Base-by-base conservation (phyloP, 2,113 vertebrate genomes). In the Echinops telfairi region DNA sequence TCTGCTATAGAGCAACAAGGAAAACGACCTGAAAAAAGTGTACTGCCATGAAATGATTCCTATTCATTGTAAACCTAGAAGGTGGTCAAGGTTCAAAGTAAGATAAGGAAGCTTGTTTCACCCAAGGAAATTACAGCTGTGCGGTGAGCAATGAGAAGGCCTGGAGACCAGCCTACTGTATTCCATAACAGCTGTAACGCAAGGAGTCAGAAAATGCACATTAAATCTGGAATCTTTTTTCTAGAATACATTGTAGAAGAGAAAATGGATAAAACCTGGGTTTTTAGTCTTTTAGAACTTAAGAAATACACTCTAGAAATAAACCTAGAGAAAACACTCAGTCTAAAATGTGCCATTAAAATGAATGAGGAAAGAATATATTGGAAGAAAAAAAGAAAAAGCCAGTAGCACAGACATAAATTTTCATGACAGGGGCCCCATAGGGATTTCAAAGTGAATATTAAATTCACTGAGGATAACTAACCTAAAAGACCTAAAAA, bases 401-500 rank as follows among this genome's bases (percentile, higher is more conserved):
- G 3, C 77, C 82, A 60, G 17, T 75, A 75, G 77, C 57, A 79
- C 20, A 83, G 25, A 89, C 40, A 89, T 79, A 93, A 83, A 86
- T 91, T 93, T 82, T 95, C 57, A 78, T 10, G 1, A 79, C 91
- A 91, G 71, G 29, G 62, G 57, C 71, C 70, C 79, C n/a, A 86
- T 9, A 89, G 20, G 31, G 14, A 79, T 91, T 89, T 76, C 75
- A 77, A 68, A 94, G 60, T 88, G 78, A 94, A 77, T 85, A 84
- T 64, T 92, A 94, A 94, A 84, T 87, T 92, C 19, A 83, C 2
- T 83, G 9, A 81, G 66, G 57, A 95, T 62, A 77, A 93, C 62
- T 93, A 95, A 91, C 43, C 85, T 83, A 47, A 82, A 86, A 91
- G 29, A 89, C 76, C 36, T 86, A 95, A 86, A 96, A 68, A 53